These are phyloP conservation scores for Mamestra brassicae DNA, from an alignment of 2,888 invertebrate species.

Conservation along the genomic window DNA sequence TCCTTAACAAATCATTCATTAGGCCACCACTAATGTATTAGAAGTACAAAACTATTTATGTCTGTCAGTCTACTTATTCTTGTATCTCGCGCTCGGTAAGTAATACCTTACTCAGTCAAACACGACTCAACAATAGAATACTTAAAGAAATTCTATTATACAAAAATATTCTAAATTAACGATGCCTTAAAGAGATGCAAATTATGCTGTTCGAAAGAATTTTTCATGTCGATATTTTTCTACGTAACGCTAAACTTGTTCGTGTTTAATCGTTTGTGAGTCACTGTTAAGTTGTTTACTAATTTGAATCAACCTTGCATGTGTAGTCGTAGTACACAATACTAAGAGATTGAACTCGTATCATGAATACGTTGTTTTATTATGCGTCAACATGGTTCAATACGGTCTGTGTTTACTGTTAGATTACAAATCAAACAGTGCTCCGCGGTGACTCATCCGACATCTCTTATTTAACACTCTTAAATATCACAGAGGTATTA, in stretches of 20 bases:
- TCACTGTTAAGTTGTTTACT: constrained; percentile 52
- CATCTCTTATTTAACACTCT: constrained; percentile 80
- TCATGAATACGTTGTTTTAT: constrained; percentile 63
- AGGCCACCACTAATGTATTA: constrained; percentile 59
- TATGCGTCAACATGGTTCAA: constrained; percentile 72
- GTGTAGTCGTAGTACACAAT: constrained; percentile 46
- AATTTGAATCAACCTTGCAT: constrained; percentile 62
- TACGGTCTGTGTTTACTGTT: constrained; percentile 70
- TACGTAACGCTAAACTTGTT: constrained; percentile 23
- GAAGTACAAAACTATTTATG: constrained; percentile 48
- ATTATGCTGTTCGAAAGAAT: constrained; percentile 46
- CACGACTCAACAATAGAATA: constrained; percentile 44
- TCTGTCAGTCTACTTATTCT: constrained; percentile 42
- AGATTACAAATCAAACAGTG: constrained; percentile 81
- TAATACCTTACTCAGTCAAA: constrained; percentile 55
- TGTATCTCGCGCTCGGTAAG: constrained; percentile 49
- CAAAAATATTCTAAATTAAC: constrained; percentile 42
- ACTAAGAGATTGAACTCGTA: constrained; percentile 53
- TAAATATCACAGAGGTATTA: constrained; percentile 88
- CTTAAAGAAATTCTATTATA: constrained; percentile 28
- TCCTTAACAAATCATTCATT: constrained; percentile 64
- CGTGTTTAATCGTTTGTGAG: constrained; percentile 38
- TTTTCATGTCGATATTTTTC: constrained; percentile 24
- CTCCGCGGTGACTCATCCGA: constrained; percentile 79
- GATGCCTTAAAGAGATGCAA: constrained; percentile 39